Base-by-base conservation (phyloP, 23 tunicate genomes). In the Halocynthia roretzi region DNA sequence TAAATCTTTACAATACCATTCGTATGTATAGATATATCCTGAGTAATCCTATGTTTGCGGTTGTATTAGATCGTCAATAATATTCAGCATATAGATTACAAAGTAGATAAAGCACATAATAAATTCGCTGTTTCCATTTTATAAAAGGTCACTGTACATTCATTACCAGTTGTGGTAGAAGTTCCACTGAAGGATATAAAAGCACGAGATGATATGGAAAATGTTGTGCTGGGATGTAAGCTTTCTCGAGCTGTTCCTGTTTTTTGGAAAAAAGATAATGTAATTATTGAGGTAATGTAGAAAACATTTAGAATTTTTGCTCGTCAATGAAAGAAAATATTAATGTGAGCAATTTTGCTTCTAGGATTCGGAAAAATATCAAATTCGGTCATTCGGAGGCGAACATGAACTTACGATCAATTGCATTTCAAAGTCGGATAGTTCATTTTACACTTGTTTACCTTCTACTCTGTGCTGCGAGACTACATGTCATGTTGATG, bases 61-160 rank as follows among this genome's bases (percentile, higher is more conserved):
- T 31, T 31, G 44, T 31, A 31, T 31, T 31, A 31, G 4, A 31
- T 31, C 4, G 44, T 31, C 44, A 31, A 31, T 31, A 31, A 31
- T 31, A 31, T n/a, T 4, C 63, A 58, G n/a, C 15, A 58, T n/a
- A 15, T 58, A n/a, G 63, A 58, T 14, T 58, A 58, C 15, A 15
- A 58, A 14, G 15, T 58, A 58, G 15, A 58, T 58, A 58, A 58
- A n/a, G 63, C 63, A 15, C 15, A 58, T 58, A 15, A 2, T 2
- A 14, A 15, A 15, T 58, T n/a, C 15, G 54, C 22, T 18, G 71
- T 12, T 44, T 71, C 50, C 31, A 23, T 44, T 68, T 17, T 71
- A 22, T 0, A 18, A 7, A 19, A 82, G 87, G 81, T 83, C 58
- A 68, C 12, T 14, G 87, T 83, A 21, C 31, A 15, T 19, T 69